Base-by-base conservation (phyloP, 2,797 vertebrate genomes). In the Nasua narica region DNA sequence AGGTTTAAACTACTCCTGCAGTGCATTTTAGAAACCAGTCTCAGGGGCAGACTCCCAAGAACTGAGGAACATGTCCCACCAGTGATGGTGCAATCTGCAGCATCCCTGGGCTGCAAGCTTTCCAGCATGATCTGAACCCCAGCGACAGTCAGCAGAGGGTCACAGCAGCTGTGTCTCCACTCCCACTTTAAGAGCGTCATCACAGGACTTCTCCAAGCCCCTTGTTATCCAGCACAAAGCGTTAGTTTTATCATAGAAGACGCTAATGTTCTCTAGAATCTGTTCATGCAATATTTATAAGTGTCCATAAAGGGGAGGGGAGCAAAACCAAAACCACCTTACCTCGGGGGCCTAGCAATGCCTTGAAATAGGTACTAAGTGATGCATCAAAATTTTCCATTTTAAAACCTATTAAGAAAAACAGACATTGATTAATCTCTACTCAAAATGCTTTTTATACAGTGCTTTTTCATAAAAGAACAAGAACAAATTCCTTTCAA, bases 271-370 rank as follows among this genome's bases (percentile, higher is more conserved):
- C 96, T 87, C 93, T 76, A 82, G 52, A 89, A 82, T 82, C 67
- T 62, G 84, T 85, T 96, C 77, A 83, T 87, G 37, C 60, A 87
- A 78, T 82, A 96, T 97, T 97, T 93, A 94, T 11, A 85, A 95
- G 83, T 25, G 16, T 48, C 40, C 92, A 21, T 37, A 79, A 79
- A 70, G 3, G 3, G 70, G 50, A 56, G 70, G 48, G 56, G 74
- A 90, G n/a, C 32, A 91, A 96, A 91, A 82, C 54, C 58, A 72
- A 94, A 60, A 70, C 46, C 95, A 74, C 97, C 99, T 99, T 98
- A 99, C 99, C 99, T 99, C 99, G 99, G 95, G 99, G 99, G 95
- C 99, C 99, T 98, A 99, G 99, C 99, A 99, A 99, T 97, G 99
- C 98, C 96, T 99, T 99, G 82, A 99, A 98, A 96, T 99, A 99